These are phyloP conservation scores for Amblyjoppa fuscipennis DNA, from an alignment of 2,888 invertebrate species.

Conservation along the genomic window DNA sequence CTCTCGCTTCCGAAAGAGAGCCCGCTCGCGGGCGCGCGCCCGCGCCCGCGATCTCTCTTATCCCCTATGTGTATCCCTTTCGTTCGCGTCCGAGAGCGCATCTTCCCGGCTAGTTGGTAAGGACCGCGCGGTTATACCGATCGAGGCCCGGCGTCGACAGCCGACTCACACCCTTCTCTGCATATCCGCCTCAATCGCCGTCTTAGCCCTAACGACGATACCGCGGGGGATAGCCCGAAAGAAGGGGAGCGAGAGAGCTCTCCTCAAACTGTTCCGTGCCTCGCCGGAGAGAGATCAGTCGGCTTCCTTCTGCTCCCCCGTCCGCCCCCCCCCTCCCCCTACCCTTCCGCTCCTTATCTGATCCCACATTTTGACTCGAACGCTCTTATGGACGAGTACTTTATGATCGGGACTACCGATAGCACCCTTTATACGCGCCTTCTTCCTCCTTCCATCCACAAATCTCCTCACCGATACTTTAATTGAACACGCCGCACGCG, in stretches of 20 bases:
- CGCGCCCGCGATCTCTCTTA: conserved; percentile 53
- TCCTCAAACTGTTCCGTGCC: conserved; percentile 45
- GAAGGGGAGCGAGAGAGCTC: conserved; percentile 5
- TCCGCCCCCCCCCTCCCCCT: conserved; percentile 1
- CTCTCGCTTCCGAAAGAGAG: conserved; percentile 52
- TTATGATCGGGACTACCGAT: conserved; percentile 71
- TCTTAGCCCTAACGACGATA: conserved; percentile 59
- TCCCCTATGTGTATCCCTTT: conserved; percentile 45
- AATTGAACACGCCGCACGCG: conserved; percentile 59
- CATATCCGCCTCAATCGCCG: conserved; percentile 67
- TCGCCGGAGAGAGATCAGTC: conserved; percentile 45
- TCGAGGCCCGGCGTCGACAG: conserved; percentile 59
- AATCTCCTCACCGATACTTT: conserved; percentile 64
- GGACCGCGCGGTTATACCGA: conserved; percentile 54
- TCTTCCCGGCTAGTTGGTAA: conserved; percentile 42
- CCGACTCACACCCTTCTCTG: conserved; percentile 66
- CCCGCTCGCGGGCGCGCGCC: conserved; percentile 13
- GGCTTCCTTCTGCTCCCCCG: conserved; percentile 26
- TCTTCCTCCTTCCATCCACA: conserved; percentile 51
- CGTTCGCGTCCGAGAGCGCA: conserved; percentile 22
- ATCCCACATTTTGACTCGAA: conserved; percentile 72
- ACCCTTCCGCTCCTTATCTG: conserved; percentile 62
- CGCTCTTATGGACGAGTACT: conserved; percentile 72
- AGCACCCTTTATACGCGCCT: conserved; percentile 58
- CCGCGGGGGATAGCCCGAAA: conserved; percentile 37